These are phyloP conservation scores for Chrysolina americana DNA, from an alignment of 2,888 invertebrate genomes.

Conservation along the genomic window DNA sequence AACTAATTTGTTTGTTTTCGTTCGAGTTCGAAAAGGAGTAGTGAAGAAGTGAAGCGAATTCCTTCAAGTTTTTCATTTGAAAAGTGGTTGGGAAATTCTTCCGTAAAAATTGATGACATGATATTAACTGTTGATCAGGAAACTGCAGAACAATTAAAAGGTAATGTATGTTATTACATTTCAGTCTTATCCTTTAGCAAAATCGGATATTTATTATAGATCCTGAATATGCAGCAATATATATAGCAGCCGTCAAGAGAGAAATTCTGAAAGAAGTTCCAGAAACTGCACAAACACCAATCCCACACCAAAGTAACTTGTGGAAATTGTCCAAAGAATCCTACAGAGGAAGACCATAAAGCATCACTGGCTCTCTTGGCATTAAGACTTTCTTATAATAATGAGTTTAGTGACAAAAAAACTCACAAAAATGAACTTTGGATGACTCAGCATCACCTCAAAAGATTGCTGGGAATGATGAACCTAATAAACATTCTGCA, in stretches of 20 bases:
- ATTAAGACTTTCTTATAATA: not conserved
- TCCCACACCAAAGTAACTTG: not conserved
- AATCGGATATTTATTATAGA: not conserved
- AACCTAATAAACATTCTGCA: not conserved
- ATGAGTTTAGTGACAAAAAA: not conserved
- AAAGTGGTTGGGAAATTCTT: not conserved
- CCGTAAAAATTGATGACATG: not conserved
- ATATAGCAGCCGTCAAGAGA: conserved; percentile 25
- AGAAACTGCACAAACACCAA: not conserved
- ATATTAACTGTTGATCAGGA: too few relatives aligned
- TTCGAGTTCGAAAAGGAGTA: too few relatives aligned
- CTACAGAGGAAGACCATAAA: not conserved
- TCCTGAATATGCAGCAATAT: conserved; percentile 20
- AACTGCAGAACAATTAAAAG: too few relatives aligned
- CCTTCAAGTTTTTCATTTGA: too few relatives aligned
- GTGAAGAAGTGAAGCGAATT: too few relatives aligned
- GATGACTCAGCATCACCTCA: not conserved
- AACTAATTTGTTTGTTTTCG: too few relatives aligned
- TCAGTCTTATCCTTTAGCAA: too few relatives aligned
- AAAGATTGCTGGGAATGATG: not conserved
- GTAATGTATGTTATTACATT: too few relatives aligned
- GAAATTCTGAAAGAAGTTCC: conserved; percentile 22
- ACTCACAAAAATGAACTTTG: too few relatives aligned
- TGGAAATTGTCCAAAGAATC: conserved; percentile 24
- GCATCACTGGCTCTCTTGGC: not conserved